These are phyloP conservation scores for Adelphocoris suturalis DNA, from an alignment of 2,888 invertebrate genomes.

Conservation along the genomic window DNA sequence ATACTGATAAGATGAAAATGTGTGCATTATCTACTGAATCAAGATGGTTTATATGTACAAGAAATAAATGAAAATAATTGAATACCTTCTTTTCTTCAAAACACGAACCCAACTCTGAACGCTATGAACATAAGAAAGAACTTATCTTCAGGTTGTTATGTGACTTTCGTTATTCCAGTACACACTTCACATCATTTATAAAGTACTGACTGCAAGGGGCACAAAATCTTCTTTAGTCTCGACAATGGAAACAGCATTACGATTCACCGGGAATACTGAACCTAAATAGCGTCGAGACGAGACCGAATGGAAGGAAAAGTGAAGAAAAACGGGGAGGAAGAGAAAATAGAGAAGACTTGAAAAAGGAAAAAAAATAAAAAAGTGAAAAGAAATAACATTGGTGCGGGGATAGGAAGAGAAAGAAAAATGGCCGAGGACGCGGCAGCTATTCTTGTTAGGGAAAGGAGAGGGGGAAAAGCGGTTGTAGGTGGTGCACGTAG, in stretches of 20 bases:
- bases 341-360: not conserved
- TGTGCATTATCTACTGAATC: too few relatives aligned
- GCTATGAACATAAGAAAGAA: not conserved
- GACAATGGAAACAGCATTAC: conserved; percentile 10
- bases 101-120: too few relatives aligned
- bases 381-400: not conserved
- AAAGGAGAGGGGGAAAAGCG: not conserved
- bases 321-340: not conserved
- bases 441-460: not conserved
- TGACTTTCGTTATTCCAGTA: not conserved
- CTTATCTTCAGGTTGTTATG: not conserved
- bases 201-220: not conserved
- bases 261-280: not conserved
- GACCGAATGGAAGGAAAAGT: conserved; percentile 14
- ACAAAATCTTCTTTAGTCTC: not conserved
- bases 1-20: too few relatives aligned
- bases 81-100: too few relatives aligned
- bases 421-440: conserved; percentile 10
- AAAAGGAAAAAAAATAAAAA: not conserved
- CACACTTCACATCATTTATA: not conserved
- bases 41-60: too few relatives aligned
- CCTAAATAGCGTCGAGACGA: conserved; percentile 19
- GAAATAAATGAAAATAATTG: too few relatives aligned
- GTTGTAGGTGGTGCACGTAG: conserved; percentile 50
- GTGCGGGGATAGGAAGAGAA: not conserved